Evolutionary conservation across 2,797 vertebrate genomes (phyloP).

Genomic region (Lepus townsendii): DNA sequence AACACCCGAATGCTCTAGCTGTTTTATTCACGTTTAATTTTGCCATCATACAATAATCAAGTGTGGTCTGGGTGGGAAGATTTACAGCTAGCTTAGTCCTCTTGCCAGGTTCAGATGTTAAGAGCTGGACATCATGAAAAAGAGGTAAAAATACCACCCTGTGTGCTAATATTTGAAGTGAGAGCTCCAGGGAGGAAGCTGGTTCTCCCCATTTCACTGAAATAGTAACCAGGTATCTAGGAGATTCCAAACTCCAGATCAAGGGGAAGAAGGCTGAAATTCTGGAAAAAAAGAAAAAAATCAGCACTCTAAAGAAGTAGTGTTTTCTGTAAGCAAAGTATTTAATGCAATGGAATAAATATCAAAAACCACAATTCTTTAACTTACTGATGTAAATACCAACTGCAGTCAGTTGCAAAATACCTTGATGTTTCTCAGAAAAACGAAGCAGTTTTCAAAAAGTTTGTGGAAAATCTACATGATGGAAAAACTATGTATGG

Average conservation of each 20-base stretch:
- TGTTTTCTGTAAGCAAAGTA: constrained; percentile 7
- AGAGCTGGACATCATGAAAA: constrained; percentile 47
- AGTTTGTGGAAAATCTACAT: too few relatives aligned
- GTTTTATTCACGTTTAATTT: constrained; percentile 70
- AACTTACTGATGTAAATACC: neutral
- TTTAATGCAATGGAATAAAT: neutral
- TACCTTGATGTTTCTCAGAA: neutral
- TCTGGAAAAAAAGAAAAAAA: neutral
- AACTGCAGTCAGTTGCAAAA: neutral
- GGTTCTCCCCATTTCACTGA: neutral
- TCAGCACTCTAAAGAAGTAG: neutral
- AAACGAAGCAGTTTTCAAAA: too few relatives aligned
- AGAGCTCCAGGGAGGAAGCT: neutral
- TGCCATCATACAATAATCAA: constrained; percentile 72
- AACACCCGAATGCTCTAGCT: constrained; percentile 52
- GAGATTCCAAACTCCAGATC: constrained; percentile 51
- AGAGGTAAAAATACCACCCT: constrained; percentile 52
- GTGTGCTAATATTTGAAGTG: constrained; percentile 38
- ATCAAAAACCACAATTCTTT: constrained; percentile 10
- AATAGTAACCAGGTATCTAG: neutral
- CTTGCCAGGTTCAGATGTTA: constrained; percentile 65
- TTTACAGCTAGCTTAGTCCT: constrained; percentile 62
- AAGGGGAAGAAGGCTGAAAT: neutral
- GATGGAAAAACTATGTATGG: too few relatives aligned
- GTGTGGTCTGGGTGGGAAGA: constrained; percentile 68